Evolutionary conservation across 1,140 invertebrate genomes (phyloP), one percentile per base, ranked within the genome.

Genomic region (Papilio polyxenes): DNA sequence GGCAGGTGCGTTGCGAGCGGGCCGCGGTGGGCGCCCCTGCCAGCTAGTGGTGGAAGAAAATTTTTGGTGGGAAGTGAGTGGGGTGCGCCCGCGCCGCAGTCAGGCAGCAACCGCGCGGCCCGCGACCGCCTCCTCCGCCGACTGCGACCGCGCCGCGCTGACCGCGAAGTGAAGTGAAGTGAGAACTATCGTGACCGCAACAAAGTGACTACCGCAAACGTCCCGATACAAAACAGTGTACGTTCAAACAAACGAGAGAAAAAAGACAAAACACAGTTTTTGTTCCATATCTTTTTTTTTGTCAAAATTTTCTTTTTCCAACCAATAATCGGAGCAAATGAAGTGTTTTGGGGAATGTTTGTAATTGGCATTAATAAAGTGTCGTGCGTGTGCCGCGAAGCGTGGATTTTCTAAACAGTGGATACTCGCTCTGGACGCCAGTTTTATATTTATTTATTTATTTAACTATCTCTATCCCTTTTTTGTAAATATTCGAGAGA

Each of bases 281-380:
- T 82, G 80, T 82, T 77, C 51, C 75, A 82, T 82, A 77, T 31
- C 23, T 53, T 77, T 77, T 76, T 69, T 81, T 82, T 85, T 85
- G 84, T 83, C 83, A 84, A 85, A 85, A 82, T 77, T 83, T 83
- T 77, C 75, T 72, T 49, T 69, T 37, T 31, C 75, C 44, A 31
- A 65, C 37, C 65, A 59, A 59, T 79, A 83, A 84, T 83, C 80
- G 80, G 78, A 80, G 78, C 78, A 82, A 82, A 79, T 74, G 78
- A 81, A 74, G 86, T 87, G 85, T 91, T 87, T 87, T 82, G 85
- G 88, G 87, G 89, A 91, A 89, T 89, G 86, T 88, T 89, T 92
- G 92, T 92, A 91, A 94, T 93, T 93, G 92, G 92, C 92, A 93
- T 94, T 90, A 89, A 89, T 90, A 90, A 91, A 92, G 92, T 94